Percentiles rank a stretch among this genome's conserved stretches.
phyloP scores from a whole-genome alignment of 2,888 invertebrate species.

The Parnassius apollo region DNA sequence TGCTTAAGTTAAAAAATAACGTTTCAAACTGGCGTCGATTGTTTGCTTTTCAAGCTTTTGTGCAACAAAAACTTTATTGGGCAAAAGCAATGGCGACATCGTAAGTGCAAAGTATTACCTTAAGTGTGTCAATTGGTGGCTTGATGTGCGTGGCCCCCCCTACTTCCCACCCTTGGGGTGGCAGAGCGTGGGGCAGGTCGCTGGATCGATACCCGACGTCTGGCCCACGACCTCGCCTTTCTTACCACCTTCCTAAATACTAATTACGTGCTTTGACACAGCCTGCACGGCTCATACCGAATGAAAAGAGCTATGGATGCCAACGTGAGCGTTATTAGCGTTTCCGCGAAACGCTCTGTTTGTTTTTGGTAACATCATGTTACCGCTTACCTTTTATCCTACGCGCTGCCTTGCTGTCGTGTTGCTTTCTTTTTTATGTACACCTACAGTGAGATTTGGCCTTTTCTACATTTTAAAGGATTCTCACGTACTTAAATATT shows the following conservation, averaged over 20 bases:
- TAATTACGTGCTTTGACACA: conserved; percentile 82
- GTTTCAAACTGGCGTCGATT: background rate
- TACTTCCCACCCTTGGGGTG: conserved; percentile 55
- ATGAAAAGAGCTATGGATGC: conserved; percentile 73
- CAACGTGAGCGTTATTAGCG: conserved; percentile 70
- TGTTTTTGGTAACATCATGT: conserved; percentile 59
- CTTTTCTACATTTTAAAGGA: conserved; percentile 1
- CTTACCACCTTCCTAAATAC: conserved; percentile 82
- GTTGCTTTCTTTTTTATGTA: conserved; percentile 5
- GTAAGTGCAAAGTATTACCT: conserved; percentile 75
- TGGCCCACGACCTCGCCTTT: conserved; percentile 81
- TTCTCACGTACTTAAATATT: conserved; percentile 1
- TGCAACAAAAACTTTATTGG: conserved; percentile 27
- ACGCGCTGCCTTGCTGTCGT: background rate
- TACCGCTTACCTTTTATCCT: conserved; percentile 19
- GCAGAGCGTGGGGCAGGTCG: conserved; percentile 79
- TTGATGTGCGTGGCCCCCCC: conserved; percentile 76
- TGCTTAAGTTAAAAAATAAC: background rate
- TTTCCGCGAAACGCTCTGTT: conserved; percentile 55
- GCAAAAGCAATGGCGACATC: conserved; percentile 55
- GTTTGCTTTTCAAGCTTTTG: conserved; percentile 6
- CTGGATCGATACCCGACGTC: conserved; percentile 85
- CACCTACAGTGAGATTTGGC: background rate
- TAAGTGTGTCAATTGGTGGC: conserved; percentile 81
- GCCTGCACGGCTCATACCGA: conserved; percentile 69